Evolutionary conservation across 2,888 invertebrate species (phyloP), one percentile per base, ranked within the genome.

Genomic region (Anoncus sp.): DNA sequence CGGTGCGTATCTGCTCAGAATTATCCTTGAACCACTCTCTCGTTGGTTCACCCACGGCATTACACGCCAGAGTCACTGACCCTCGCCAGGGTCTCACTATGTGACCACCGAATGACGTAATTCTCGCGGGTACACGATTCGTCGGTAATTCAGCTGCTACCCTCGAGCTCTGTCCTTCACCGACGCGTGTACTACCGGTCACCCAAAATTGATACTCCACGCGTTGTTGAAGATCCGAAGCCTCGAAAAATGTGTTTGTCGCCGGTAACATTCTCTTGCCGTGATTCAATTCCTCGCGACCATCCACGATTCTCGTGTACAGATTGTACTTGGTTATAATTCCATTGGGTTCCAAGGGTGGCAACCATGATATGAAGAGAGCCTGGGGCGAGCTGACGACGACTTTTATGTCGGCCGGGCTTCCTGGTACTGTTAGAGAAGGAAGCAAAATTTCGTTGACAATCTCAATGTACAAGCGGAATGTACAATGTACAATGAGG

Each of bases 121-220:
- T 95, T 77, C 94, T 92, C 0, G 95, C 95, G 14, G 95, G 94
- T 57, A 94, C 94, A 84, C 94, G 93, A 81, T 92, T 93, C 5
- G 94, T 94, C 9, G 95, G 94, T 31, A 95, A 93, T 90, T 95
- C 95, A 0, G 94, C 93, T 6, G 94, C 94, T 1, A 95, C 94
- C 70, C 93, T 92, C 0, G 95, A 95, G 87, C 94, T 95, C 86
- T 94, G 95, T 0, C 96, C 96, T 88, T 96, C 96, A 0, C 96
- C 96, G 47, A 96, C 94, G 38, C 95, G 92, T 0, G 96, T 96
- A 4, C 94, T 95, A 1, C 96, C 96, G 0, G 96, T 95, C 22
- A 96, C 95, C 94, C 96, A 95, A 88, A 96, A 96, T 86, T 96
- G 95, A 87, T 96, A 96, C 85, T 95, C 95, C 67, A 95, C 94